Conservation (phyloP, 2,113 vertebrate genomes). For the Microcebus murinus region DNA sequence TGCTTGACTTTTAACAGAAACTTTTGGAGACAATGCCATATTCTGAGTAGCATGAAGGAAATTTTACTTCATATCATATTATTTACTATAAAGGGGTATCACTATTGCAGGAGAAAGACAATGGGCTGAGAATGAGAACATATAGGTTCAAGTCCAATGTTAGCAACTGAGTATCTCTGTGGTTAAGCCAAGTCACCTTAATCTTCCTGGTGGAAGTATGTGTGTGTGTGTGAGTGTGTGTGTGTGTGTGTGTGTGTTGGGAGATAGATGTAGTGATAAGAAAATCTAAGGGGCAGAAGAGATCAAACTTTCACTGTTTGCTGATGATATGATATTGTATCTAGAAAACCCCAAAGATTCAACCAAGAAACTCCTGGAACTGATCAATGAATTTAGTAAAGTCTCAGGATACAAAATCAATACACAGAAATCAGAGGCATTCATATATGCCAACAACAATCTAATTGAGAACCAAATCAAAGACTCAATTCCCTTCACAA, state of each 20-base stretch:
- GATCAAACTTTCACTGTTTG: too few relatives aligned
- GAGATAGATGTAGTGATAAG: not conserved
- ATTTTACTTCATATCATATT: not conserved
- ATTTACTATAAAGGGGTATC: not conserved
- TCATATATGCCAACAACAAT: too few relatives aligned
- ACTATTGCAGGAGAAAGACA: not conserved
- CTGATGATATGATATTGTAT: too few relatives aligned
- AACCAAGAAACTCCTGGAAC: too few relatives aligned
- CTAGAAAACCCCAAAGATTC: too few relatives aligned
- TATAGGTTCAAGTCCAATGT: not conserved
- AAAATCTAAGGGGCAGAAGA: too few relatives aligned
- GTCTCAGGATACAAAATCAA: too few relatives aligned
- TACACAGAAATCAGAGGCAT: too few relatives aligned
- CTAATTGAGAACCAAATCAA: too few relatives aligned
- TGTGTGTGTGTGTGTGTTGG: not conserved
- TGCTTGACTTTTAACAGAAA: not conserved
- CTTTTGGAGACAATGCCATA: not conserved
- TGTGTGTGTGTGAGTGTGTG: too few relatives aligned
- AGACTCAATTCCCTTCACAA: too few relatives aligned
- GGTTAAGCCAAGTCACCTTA: not conserved
- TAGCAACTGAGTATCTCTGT: not conserved
- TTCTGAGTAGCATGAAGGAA: not conserved
- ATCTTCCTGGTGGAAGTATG: fast-evolving
- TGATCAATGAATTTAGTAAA: too few relatives aligned
- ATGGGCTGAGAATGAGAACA: not conserved